Evolutionary conservation across 2,888 invertebrate genomes (phyloP), one percentile per base, ranked within the genome.

Genomic region (Parascotia fuliginaria): DNA sequence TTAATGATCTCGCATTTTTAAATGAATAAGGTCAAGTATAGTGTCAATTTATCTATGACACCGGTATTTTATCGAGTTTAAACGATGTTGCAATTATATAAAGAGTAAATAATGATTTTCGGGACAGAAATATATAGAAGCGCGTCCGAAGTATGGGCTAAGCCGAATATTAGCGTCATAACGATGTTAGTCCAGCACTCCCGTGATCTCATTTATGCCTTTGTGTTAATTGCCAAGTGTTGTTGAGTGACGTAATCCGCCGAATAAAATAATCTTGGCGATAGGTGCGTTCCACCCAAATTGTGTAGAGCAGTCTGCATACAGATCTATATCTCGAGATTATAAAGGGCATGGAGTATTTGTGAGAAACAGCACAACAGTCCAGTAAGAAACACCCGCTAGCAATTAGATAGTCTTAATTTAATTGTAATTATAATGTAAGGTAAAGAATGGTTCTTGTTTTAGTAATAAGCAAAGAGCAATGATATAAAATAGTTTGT

Each of bases 401-500:
- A 91, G 90, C 81, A 74, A 78, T 83, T 92, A 92, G 90, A 89
- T 92, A 92, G 92, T 77, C 65, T 84, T 92, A 92, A 92, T 89
- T 89, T 87, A 86, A 87, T 70, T 89, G 85, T 90, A 90, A 91
- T 89, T 90, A 88, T 89, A 85, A 81, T 73, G 57, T 89, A 89
- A 88, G 89, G 86, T 89, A 89, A 89, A 88, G 83, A 89, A 90
- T 89, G 89, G 88, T 91, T 92, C 90, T 92, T 89, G 90, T 92
- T 92, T 86, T 89, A 91, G 87, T 73, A 59, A 59, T 91, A 91
- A 91, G 90, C 81, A 84, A 90, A 92, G 89, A 90, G 91, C 90
- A 91, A 92, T 90, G 91, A 87, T 90, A 88, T 90, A 88, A 87
- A 86, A 89, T 89, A 91, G 90, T 89, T 92, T 91, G 90, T 91